Percentiles rank a stretch among this genome's conserved stretches.
Conservation (phyloP, 2,888 invertebrate species). For the Apoderus coryli region DNA sequence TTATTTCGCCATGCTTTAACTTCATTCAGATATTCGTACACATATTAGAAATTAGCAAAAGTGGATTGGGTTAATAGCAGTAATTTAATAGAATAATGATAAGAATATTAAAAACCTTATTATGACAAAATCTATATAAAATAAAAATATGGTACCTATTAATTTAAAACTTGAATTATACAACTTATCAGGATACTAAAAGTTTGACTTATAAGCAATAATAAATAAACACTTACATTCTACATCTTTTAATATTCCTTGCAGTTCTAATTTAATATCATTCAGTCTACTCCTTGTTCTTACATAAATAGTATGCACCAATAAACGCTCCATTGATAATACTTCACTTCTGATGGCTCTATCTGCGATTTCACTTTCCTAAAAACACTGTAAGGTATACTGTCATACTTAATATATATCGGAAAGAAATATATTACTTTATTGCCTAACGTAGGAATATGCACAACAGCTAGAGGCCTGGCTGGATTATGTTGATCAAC, state of each 20-base stretch:
- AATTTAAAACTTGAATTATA: too few relatives aligned
- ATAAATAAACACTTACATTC: slow-evolving; percentile 42
- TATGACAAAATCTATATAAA: too few relatives aligned
- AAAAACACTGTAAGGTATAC: too few relatives aligned
- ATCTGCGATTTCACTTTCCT: slow-evolving; percentile 55
- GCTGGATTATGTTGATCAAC: slow-evolving; percentile 71
- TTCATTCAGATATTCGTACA: too few relatives aligned
- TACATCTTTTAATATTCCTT: slow-evolving; percentile 52
- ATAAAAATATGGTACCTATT: too few relatives aligned
- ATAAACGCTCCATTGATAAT: slow-evolving; percentile 85
- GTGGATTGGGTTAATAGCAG: too few relatives aligned
- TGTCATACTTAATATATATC: slow-evolving; percentile 3
- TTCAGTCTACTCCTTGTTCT: slow-evolving; percentile 71
- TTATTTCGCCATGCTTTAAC: too few relatives aligned
- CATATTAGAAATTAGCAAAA: too few relatives aligned
- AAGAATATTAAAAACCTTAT: slow-evolving; percentile 4
- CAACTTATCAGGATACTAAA: too few relatives aligned
- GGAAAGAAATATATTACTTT: slow-evolving; percentile 28
- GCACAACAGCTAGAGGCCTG: slow-evolving; percentile 56
- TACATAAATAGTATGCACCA: slow-evolving; percentile 91
- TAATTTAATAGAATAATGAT: too few relatives aligned
- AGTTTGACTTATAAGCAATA: slow-evolving; percentile 3
- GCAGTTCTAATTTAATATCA: slow-evolving; percentile 66
- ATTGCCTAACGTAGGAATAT: slow-evolving; percentile 52
- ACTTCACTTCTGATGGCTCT: slow-evolving; percentile 76